Percentiles rank a stretch among this genome's conserved stretches.
phyloP scores from a whole-genome alignment of 1,140 invertebrate genomes.

The Coptotermes formosanus region DNA sequence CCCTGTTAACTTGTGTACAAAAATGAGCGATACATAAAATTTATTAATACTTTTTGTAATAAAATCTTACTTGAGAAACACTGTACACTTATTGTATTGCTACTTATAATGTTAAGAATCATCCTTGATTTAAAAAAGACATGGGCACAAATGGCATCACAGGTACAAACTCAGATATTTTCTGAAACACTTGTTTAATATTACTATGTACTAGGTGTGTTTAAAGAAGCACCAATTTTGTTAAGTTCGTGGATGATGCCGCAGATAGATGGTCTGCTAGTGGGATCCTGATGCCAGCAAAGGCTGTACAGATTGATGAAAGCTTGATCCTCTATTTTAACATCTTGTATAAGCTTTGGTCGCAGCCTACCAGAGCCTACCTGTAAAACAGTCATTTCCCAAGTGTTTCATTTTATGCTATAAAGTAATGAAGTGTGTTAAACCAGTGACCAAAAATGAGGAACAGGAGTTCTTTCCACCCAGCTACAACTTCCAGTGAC shows the following conservation, averaged over 20 bases:
- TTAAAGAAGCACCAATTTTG: neutral
- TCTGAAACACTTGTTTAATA: no score
- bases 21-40: neutral
- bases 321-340: conserved; percentile 40
- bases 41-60: neutral
- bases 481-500: no score
- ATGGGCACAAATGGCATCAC: no score
- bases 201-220: no score
- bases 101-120: no score
- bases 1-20: neutral
- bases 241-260: neutral
- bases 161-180: no score
- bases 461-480: no score
- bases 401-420: no score
- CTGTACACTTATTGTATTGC: no score
- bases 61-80: neutral
- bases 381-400: neutral
- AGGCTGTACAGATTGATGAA: conserved; percentile 46
- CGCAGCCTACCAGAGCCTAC: neutral
- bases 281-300: conserved; percentile 44
- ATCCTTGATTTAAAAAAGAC: no score
- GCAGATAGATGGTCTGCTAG: conserved; percentile 40
- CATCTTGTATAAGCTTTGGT: conserved; percentile 39
- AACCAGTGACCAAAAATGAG: no score
- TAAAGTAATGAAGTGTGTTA: no score